These are phyloP conservation scores for Acrocera orbiculus DNA, from an alignment of 2,888 invertebrate species.

Conservation along the genomic window DNA sequence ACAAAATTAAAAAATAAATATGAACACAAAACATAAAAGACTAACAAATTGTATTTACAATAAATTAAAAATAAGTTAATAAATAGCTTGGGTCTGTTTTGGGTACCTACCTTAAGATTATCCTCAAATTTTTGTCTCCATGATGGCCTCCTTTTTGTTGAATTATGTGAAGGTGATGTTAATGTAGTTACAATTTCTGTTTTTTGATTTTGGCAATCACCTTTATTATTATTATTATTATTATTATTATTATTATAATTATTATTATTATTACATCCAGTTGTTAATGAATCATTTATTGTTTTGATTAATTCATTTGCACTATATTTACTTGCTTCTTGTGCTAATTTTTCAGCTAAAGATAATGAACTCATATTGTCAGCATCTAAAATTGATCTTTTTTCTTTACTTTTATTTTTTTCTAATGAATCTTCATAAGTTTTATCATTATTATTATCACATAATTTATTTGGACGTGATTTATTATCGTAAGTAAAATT, in stretches of 20 bases:
- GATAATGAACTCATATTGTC: slow-evolving; percentile 21
- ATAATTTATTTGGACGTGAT: too few species aligned
- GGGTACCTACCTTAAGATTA: slow-evolving; percentile 58
- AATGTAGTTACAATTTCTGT: slow-evolving; percentile 11
- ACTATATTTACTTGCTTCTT: slow-evolving; percentile 22
- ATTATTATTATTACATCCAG: slow-evolving; percentile 1
- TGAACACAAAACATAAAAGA: too few species aligned
- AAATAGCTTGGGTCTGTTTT: too few species aligned
- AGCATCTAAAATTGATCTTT: slow-evolving; percentile 25
- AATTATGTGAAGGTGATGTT: slow-evolving; percentile 15
- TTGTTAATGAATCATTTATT: slow-evolving; percentile 7
- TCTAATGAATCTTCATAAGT: background rate
- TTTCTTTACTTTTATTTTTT: slow-evolving; percentile 25
- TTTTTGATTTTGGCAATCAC: slow-evolving; percentile 5
- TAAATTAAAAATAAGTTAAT: too few species aligned
- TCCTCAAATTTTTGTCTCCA: slow-evolving; percentile 85
- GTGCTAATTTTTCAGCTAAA: slow-evolving; percentile 21
- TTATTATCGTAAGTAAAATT: too few species aligned
- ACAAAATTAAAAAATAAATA: too few species aligned
- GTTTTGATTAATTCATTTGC: slow-evolving; percentile 12
- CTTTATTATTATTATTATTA: slow-evolving; percentile 2
- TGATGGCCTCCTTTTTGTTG: slow-evolving; percentile 64
- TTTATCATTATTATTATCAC: slow-evolving; percentile 1
- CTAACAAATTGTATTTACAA: too few species aligned
- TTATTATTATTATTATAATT: background rate